phyloP scores from a whole-genome alignment of 2,888 invertebrate species.

The Plebejus anna region DNA sequence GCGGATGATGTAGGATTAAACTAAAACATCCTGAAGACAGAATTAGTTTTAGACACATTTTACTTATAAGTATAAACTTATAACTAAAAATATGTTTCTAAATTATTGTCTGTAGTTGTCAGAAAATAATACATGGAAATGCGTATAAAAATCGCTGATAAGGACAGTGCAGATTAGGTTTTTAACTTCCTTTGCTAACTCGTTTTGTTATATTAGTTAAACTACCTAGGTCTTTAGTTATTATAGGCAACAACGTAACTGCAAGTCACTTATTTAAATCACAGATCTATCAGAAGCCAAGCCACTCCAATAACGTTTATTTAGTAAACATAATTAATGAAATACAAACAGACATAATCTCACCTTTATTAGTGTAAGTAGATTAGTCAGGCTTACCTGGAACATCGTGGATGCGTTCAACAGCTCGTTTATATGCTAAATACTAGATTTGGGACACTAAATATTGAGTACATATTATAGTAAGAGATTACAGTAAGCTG shows the following conservation, averaged over 20 bases:
- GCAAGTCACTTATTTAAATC: background rate
- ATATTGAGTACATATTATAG: slow-evolving; percentile 36
- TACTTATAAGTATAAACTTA: too few relatives aligned
- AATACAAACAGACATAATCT: slow-evolving; percentile 7
- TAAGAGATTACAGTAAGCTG: slow-evolving; percentile 31
- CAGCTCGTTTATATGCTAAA: slow-evolving; percentile 48
- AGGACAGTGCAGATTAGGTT: too few relatives aligned
- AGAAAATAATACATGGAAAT: too few relatives aligned
- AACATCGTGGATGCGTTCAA: slow-evolving; percentile 40
- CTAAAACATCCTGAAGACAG: background rate
- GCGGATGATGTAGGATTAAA: background rate
- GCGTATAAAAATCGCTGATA: too few relatives aligned
- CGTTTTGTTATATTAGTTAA: too few relatives aligned
- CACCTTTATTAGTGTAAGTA: slow-evolving; percentile 12
- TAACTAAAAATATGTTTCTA: too few relatives aligned
- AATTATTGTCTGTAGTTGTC: background rate
- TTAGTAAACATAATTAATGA: slow-evolving; percentile 10
- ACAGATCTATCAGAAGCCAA: background rate
- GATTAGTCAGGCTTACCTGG: slow-evolving; percentile 35
- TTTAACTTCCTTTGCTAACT: too few relatives aligned
- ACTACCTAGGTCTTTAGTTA: too few relatives aligned
- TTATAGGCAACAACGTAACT: too few relatives aligned
- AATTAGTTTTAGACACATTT: background rate
- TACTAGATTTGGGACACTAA: slow-evolving; percentile 40
- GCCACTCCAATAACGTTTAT: slow-evolving; percentile 13